Base-by-base conservation (phyloP, 2,797 vertebrate species). In the Phoxinus dragarum region DNA sequence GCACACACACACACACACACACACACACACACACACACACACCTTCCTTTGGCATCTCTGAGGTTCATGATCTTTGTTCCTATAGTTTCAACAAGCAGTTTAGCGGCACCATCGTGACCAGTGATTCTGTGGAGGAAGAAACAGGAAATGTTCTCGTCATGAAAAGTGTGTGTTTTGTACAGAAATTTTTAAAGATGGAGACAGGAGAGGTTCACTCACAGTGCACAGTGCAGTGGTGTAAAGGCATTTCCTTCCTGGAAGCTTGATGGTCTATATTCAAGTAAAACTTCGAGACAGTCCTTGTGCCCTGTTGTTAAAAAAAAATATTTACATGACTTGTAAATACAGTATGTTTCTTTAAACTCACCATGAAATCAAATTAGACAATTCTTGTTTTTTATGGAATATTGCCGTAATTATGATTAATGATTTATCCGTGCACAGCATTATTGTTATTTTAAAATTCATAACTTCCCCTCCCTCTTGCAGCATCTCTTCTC, bases 271-370 rank as follows among this genome's bases (percentile, higher is more conserved):
- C 98, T 98, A 92, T 97, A 96, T 97, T 99, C 97, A 98, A 99
- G 97, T 98, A 99, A 97, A 97, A 98, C 96, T 96, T 99, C 97
- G 94, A 99, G 97, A 98, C 98, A 99, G 96, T 98, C 97, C 96
- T 97, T 97, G 87, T 99, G 97, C 94, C 98, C 98, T 99, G 47
- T 49, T 49, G 47, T 89, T 82, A 69, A 87, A 64, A 34, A 36
- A 3, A 67, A n/a, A n/a, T n/a, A n/a, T n/a, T n/a, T n/a, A n/a
- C n/a, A 14, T 61, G n/a, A 27, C n/a, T n/a, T n/a, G n/a, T n/a
- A n/a, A n/a, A n/a, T n/a, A n/a, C n/a, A n/a, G n/a, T n/a, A n/a
- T n/a, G n/a, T n/a, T n/a, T n/a, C n/a, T n/a, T n/a, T n/a, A n/a
- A n/a, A n/a, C n/a, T n/a, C n/a, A n/a, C n/a, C n/a, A n/a, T n/a